Base-by-base conservation (phyloP, 2,113 vertebrate genomes). In the Ailuropoda melanoleuca region DNA sequence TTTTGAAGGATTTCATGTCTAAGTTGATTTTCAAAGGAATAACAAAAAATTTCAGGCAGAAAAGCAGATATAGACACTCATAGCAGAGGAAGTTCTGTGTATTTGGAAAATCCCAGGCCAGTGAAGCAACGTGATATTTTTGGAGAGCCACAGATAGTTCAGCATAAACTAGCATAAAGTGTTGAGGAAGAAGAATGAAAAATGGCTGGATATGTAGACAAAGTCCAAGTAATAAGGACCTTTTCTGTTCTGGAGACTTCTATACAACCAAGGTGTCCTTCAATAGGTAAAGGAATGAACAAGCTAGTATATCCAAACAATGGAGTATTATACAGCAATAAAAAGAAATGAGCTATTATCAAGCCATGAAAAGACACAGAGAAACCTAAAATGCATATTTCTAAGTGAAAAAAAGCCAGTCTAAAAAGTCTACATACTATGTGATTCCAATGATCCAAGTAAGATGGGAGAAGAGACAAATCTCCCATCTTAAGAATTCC, bases 1-100 rank as follows among this genome's bases (percentile, higher is more conserved):
- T 78, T 81, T 17, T 86, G 56, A 50, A 53, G 26, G n/a, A 74
- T 23, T 68, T 74, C 6, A 46, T 78, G 15, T 78, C 31, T 74
- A 48, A 94, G 58, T 15, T 85, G 48, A 88, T 21, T 85, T 86
- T 86, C 93, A 43, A 95, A 82, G 68, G n/a, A 92, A 87, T 9
- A 55, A 62, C 11, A 82, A 90, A 53, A 93, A 68, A 37, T 14
- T 88, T 88, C 23, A 77, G 13, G 13, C 43, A 84, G n/a, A 58
- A 70, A 53, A 94, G 15, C 11, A 66, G 48, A 58, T 50, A 62
- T 1, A 82, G 13, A 48, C 64, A 34, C 74, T 39, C 34, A 11
- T 50, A 15, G 58, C 17, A 60, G 39, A 95, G 37, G 50, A 56
- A 80, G 21, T 29, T 68, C 23, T 48, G 17, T 56, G 21, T 55